These are phyloP conservation scores for Antennarius striatus DNA, from an alignment of 2,113 vertebrate species.

Conservation along the genomic window DNA sequence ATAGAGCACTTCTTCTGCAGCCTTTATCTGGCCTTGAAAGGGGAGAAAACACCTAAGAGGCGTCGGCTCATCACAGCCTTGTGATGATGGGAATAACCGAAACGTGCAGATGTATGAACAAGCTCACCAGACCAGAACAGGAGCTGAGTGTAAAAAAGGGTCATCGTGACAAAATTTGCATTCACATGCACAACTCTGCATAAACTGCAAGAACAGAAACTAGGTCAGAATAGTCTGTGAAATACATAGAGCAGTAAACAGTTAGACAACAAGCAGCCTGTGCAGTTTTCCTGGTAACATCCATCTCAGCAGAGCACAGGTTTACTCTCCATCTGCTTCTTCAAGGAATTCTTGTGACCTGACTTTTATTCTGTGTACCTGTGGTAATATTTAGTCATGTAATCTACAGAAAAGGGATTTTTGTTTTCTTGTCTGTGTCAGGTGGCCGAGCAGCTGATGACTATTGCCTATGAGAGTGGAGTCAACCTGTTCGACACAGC, in stretches of 20 bases:
- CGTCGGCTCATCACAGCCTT: constrained; percentile 22
- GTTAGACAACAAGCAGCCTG: constrained; percentile 29
- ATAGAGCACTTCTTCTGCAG: constrained; percentile 3
- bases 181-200: constrained; percentile 9
- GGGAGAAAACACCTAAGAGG: background rate
- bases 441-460: constrained; percentile 98
- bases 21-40: constrained; percentile 14
- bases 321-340: constrained; percentile 9
- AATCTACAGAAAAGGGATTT: background rate
- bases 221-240: constrained; percentile 49
- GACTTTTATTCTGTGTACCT: constrained; percentile 23
- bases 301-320: constrained; percentile 19
- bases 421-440: constrained; percentile 54
- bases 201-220: constrained; percentile 35
- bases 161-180: constrained; percentile 7
- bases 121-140: constrained; percentile 14
- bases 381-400: constrained; percentile 13
- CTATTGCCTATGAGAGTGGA: constrained; percentile 95
- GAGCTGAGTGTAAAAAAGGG: background rate
- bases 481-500: constrained; percentile 98
- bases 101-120: constrained; percentile 26
- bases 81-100: constrained; percentile 31
- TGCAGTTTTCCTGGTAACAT: constrained; percentile 16
- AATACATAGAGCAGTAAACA: constrained; percentile 43
- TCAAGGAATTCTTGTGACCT: constrained; percentile 11